These are phyloP conservation scores for Meandrina meandrites DNA, from an alignment of 92 coral and sea anemone species.

Conservation along the genomic window DNA sequence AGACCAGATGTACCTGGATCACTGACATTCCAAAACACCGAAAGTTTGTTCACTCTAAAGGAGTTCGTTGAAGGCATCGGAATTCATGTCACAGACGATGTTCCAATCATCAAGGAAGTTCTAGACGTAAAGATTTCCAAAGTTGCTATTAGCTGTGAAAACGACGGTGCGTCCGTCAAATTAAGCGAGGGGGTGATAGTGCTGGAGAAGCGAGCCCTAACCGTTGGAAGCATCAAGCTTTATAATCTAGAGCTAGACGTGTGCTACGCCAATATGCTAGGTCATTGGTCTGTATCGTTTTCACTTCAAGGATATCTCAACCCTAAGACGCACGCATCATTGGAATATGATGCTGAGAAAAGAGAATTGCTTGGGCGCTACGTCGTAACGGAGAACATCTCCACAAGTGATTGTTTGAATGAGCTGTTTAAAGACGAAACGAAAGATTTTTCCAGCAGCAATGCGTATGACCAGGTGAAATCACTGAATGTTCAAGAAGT, in stretches of 20 bases:
- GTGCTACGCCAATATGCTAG: neutral
- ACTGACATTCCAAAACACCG: neutral
- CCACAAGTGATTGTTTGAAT: slow-evolving; percentile 8
- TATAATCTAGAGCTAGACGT: slow-evolving; percentile 3
- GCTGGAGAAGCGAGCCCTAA: neutral
- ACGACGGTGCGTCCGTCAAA: neutral
- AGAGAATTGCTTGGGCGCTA: slow-evolving; percentile 12
- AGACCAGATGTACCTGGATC: neutral
- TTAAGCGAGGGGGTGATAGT: neutral
- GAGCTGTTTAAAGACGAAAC: neutral
- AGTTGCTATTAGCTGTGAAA: slow-evolving; percentile 5
- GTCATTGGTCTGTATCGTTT: neutral
- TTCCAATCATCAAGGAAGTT: slow-evolving; percentile 9
- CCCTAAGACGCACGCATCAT: slow-evolving; percentile 6
- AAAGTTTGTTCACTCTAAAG: neutral
- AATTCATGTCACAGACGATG: neutral
- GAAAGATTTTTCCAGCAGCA: neutral
- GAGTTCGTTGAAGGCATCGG: slow-evolving; percentile 20
- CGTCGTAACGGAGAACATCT: neutral
- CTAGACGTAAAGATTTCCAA: neutral
- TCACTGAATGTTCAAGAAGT: slow-evolving; percentile 17
- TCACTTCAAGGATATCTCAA: slow-evolving; percentile 23
- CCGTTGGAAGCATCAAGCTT: neutral
- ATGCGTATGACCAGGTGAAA: slow-evolving; percentile 18
- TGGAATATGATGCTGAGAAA: neutral